Percentiles rank a stretch among this genome's conserved stretches.
phyloP scores from a whole-genome alignment of 2,888 invertebrate species.

The Idaea aversata region DNA sequence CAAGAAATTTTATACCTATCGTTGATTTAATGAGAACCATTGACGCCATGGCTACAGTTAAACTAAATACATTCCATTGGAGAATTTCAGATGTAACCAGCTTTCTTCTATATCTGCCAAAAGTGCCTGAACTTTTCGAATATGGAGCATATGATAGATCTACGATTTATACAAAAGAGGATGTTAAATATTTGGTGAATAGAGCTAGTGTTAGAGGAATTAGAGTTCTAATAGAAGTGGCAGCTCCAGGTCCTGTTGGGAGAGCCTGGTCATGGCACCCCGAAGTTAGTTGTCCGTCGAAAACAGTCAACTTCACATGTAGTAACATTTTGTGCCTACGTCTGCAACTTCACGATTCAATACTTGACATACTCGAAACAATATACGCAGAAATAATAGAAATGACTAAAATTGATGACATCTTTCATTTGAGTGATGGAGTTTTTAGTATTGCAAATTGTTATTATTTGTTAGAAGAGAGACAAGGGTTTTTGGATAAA shows the following conservation, averaged over 20 bases:
- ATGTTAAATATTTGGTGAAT: constrained; percentile 85
- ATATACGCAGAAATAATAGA: constrained; percentile 86
- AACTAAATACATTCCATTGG: constrained; percentile 96
- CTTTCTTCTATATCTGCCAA: constrained; percentile 88
- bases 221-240: constrained; percentile 91
- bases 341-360: constrained; percentile 84
- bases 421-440: constrained; percentile 89
- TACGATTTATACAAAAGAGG: constrained; percentile 84
- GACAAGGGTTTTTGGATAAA: constrained; percentile 86
- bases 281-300: constrained; percentile 64
- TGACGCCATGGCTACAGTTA: constrained; percentile 91
- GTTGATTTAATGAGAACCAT: constrained; percentile 85
- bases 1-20: constrained; percentile 91
- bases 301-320: constrained; percentile 59
- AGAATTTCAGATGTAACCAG: constrained; percentile 93
- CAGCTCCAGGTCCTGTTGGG: constrained; percentile 92
- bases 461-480: constrained; percentile 84
- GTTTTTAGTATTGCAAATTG: constrained; percentile 85
- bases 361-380: constrained; percentile 84
- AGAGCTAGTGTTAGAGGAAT: constrained; percentile 90
- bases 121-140: constrained; percentile 85
- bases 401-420: constrained; percentile 85
- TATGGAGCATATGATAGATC: constrained; percentile 91
- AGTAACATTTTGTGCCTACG: constrained; percentile 89
- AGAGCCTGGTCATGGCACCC: constrained; percentile 91